Percentiles rank a stretch among this genome's conserved stretches.
Conservation (phyloP, 2,797 vertebrate species). For the Xenops minutus region DNA sequence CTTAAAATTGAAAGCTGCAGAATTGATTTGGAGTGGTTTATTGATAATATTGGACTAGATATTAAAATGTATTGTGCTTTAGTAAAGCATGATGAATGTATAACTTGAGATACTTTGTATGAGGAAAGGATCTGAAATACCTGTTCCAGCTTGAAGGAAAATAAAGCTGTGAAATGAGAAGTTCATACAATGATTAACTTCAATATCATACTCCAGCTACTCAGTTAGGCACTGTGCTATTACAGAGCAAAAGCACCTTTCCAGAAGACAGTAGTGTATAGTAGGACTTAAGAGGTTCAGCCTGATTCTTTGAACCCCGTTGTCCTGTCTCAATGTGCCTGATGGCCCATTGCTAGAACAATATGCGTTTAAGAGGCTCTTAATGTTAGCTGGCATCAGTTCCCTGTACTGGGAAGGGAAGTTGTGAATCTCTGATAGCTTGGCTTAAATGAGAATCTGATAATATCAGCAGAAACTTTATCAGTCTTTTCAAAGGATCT, state of each 20-base stretch:
- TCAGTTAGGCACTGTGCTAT: not conserved
- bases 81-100: not conserved
- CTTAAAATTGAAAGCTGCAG: not conserved
- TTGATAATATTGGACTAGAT: not conserved
- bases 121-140: not conserved
- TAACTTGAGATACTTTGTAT: not conserved
- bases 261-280: not conserved
- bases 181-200: not conserved
- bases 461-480: not conserved
- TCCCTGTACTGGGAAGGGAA: not conserved
- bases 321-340: accelerated
- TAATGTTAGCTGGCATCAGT: accelerated
- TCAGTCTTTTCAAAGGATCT: not conserved
- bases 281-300: not conserved
- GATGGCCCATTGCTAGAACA: not conserved
- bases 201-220: not conserved
- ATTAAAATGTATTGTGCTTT: not conserved
- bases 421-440: not conserved
- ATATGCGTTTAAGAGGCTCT: not conserved
- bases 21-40: not conserved
- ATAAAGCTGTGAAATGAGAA: not conserved
- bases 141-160: not conserved
- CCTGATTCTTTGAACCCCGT: not conserved
- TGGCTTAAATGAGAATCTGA: not conserved
- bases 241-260: not conserved